A percentile compares a stretch with the other conserved stretches of the same genome.
These are phyloP conservation scores for Falco punctatus DNA, from an alignment of 2,113 vertebrate species.

Conservation along the genomic window DNA sequence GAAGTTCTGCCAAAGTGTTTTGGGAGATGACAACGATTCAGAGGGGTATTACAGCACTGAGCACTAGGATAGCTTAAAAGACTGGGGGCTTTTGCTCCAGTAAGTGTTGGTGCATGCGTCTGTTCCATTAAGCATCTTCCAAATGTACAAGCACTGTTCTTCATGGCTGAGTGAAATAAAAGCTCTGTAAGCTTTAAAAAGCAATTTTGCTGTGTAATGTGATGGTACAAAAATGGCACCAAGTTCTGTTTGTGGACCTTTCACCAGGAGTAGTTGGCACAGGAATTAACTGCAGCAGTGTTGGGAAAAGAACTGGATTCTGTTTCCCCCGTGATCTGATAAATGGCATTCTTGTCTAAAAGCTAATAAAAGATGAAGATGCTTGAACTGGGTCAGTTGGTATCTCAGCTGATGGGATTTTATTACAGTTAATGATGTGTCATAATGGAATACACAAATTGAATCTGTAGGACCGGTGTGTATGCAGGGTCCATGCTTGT, in stretches of 20 bases:
- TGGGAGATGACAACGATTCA: background rate
- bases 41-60: background rate
- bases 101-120: background rate
- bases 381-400: background rate
- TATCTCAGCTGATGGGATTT: background rate
- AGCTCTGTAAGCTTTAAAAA: background rate
- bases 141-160: background rate
- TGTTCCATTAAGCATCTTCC: background rate
- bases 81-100: background rate
- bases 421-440: background rate
- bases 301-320: background rate
- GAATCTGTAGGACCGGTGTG: background rate
- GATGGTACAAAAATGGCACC: background rate
- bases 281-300: background rate
- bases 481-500: background rate
- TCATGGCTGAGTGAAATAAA: conserved; percentile 24
- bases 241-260: background rate
- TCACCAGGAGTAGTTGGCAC: background rate
- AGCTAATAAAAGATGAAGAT: background rate
- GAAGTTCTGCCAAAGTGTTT: background rate
- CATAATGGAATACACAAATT: background rate
- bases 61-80: background rate
- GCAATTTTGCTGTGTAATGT: background rate
- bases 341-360: background rate
- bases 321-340: background rate